Evolutionary conservation across 2,113 vertebrate genomes (phyloP).

Genomic region (Rhegmatorhina hoffmannsi): DNA sequence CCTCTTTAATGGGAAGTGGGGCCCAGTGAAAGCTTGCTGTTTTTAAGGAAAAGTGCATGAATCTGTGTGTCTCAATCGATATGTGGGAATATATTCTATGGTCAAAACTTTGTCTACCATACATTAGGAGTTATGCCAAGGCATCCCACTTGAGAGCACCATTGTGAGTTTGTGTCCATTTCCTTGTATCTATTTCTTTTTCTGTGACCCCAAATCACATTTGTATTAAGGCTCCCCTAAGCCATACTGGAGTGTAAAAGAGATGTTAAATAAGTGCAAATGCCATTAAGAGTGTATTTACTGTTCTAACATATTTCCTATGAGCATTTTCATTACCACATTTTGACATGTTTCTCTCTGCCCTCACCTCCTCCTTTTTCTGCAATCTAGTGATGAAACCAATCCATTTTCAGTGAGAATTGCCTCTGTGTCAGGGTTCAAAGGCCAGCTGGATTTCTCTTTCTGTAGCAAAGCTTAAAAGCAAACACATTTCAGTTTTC

Average conservation of each 20-base stretch:
- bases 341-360: constrained; percentile 1
- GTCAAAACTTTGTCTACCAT: neutral
- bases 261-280: constrained; percentile 40
- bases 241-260: neutral
- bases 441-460: neutral
- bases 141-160: neutral
- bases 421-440: constrained; percentile 7
- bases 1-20: constrained; percentile 62
- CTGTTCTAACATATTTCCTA: neutral
- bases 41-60: neutral
- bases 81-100: neutral
- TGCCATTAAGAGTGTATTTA: constrained; percentile 47
- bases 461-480: constrained; percentile 23
- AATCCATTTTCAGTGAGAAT: constrained; percentile 29
- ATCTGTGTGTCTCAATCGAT: neutral
- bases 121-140: neutral
- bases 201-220: neutral
- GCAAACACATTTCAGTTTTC: neutral
- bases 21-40: constrained; percentile 36
- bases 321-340: constrained; percentile 11
- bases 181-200: neutral
- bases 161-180: neutral
- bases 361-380: neutral
- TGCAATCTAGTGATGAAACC: neutral
- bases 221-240: neutral